Base-by-base conservation (phyloP, 2,888 invertebrate genomes). In the Ophion ellenae region DNA sequence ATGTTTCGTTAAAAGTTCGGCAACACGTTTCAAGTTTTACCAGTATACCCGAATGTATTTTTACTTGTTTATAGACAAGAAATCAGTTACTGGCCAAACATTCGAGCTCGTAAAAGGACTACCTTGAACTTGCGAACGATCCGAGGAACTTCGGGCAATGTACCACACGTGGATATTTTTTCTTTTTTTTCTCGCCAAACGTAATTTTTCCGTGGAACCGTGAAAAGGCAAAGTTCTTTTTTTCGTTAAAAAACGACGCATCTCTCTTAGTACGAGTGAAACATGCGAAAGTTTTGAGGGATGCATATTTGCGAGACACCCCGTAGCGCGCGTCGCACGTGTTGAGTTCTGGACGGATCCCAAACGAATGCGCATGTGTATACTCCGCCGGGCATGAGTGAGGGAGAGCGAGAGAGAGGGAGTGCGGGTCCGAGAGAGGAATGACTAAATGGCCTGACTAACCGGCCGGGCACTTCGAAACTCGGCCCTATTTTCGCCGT, bases 341-440 rank as follows among this genome's bases (percentile, higher is more conserved):
- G 89, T 89, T 84, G 89, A 88, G 91, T 90, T 91, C 90, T 91
- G 91, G 91, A 91, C 90, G 87, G 87, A 90, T 89, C 89, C 91
- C 91, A 91, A 81, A 90, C 88, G 89, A 88, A 91, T 88, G 89
- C 73, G 88, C 86, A 88, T 63, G 71, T 70, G 57, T 80, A 74
- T 74, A 86, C 90, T 88, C 89, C 90, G 88, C 91, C 87, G 86
- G 82, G 91, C 90, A 89, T 86, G n/a, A 24, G 45, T 3, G 64
- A 53, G 32, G 28, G 63, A 75, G 64, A 75, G 57, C 53, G 76
- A 76, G 57, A 63, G 36, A n/a, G n/a, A n/a, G n/a, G 3, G 36
- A 67, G 47, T 45, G 57, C 24, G 57, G 61, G 67, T 47, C 64
- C 47, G 59, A 77, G 66, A 66, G 77, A 77, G 77, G 45, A 64